Base-by-base conservation (phyloP, 2,888 invertebrate species). In the Aradus depressus region DNA sequence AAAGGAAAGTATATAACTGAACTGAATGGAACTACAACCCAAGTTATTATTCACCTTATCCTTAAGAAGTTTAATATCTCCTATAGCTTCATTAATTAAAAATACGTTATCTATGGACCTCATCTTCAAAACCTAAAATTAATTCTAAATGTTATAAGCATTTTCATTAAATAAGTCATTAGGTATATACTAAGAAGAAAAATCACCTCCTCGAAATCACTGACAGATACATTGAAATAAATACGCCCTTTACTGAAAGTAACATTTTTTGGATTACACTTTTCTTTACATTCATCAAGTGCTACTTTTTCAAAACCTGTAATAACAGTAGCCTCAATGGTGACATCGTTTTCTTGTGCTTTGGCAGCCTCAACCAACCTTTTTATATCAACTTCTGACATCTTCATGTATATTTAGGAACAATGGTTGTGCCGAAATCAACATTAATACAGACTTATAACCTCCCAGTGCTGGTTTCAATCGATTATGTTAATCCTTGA, bases 281-380 rank as follows among this genome's bases (percentile, higher is more conserved):
- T 56, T 48, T 60, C 59, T 12, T 50, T 49, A 50, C 60, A 61
- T 53, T 61, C 61, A 21, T 58, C 61, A 12, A 57, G 34, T 22
- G 60, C 60, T n/a, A 54, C 43, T 44, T 31, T 25, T 44, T 60
- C 61, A 32, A 60, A 60, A 4, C 60, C 62, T 28, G 60, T 60
- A 28, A 56, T 52, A 3, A 58, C 58, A 14, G 58, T 56, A 26
- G 56, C 59, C 55, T 59, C 60, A 28, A 61, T 44, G 5, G 59
- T 60, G 18, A 62, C 49, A 21, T 53, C 12, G 28, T 53, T 44
- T 6, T 25, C 10, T n/a, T 45, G 22, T n/a, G 37, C 45, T 52
- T 55, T 52, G 21, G 55, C 43, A 21, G 41, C 39, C 8, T 34
- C 25, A 8, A 55, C 21, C 14, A 55, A 38, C 16, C 16, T 22